Conservation (phyloP, 2,888 invertebrate genomes). For the Heliconius sara region DNA sequence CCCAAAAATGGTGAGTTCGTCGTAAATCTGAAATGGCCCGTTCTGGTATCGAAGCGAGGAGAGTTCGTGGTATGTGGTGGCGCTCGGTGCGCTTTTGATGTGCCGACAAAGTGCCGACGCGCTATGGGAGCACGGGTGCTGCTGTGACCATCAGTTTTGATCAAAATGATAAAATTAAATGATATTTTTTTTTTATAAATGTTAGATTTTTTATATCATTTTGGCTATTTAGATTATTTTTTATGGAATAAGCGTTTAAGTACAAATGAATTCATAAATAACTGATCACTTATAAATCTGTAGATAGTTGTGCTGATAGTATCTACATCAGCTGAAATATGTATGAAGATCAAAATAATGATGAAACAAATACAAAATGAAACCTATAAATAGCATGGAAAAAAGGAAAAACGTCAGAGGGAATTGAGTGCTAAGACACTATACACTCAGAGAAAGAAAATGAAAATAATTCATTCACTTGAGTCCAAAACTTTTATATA, state of each 20-base stretch:
- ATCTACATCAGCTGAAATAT: too few species aligned
- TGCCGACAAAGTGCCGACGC: conserved; percentile 74
- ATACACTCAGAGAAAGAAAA: not conserved
- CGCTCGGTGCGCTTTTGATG: conserved; percentile 62
- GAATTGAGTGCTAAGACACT: not conserved
- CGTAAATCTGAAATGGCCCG: conserved; percentile 49
- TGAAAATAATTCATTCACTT: not conserved
- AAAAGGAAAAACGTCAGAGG: not conserved
- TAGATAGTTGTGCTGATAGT: too few species aligned
- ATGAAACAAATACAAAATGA: too few species aligned
- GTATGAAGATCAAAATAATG: too few species aligned
- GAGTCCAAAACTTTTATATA: not conserved
- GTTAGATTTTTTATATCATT: not conserved
- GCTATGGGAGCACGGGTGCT: conserved; percentile 38
- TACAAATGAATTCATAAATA: not conserved
- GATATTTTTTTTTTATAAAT: not conserved
- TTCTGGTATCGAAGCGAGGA: conserved; percentile 55
- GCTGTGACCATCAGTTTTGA: not conserved
- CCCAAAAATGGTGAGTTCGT: conserved; percentile 45
- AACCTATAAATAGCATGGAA: too few species aligned
- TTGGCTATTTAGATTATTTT: not conserved
- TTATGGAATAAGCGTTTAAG: not conserved
- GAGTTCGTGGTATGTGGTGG: conserved; percentile 53
- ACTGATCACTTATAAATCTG: not conserved
- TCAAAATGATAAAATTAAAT: not conserved